These are phyloP conservation scores for Henricia sp. DNA, from an alignment of 53 echinoderm and acorn worm genomes.

Conservation along the genomic window DNA sequence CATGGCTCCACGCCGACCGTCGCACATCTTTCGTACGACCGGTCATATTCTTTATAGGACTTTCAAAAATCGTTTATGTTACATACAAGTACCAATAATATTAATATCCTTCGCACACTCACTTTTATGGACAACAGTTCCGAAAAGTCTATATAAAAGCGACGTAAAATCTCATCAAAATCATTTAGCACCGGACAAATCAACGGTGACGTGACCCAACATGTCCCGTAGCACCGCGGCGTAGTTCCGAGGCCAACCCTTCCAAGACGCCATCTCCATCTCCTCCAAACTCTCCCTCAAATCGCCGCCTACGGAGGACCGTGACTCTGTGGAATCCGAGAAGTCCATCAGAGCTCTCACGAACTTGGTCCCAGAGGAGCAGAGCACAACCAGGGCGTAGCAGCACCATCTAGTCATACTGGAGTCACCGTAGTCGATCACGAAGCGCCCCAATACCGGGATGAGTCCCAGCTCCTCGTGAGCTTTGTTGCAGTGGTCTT, in stretches of 20 bases:
- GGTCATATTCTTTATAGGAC: too few relatives aligned
- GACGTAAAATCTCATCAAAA: too few relatives aligned
- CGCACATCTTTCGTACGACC: too few relatives aligned
- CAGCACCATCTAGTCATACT: conserved; percentile 79
- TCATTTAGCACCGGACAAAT: too few relatives aligned
- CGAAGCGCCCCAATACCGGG: conserved; percentile 36
- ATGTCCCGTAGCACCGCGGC: conserved; percentile 74
- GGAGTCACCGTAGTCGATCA: conserved; percentile 40
- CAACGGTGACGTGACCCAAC: conserved; percentile 56
- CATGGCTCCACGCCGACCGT: too few relatives aligned
- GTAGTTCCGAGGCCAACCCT: conserved; percentile 90
- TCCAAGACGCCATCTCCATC: conserved; percentile 78
- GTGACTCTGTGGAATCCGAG: not conserved
- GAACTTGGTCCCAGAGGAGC: conserved; percentile 46
- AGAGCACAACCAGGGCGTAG: conserved; percentile 75
- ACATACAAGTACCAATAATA: too few relatives aligned
- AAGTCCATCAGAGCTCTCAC: conserved; percentile 58
- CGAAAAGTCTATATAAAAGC: too few relatives aligned
- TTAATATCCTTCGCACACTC: too few relatives aligned
- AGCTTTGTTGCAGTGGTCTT: conserved; percentile 63
- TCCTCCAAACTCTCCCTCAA: conserved; percentile 51
- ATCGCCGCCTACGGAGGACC: conserved; percentile 11
- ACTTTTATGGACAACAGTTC: too few relatives aligned
- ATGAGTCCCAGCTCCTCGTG: conserved; percentile 30
- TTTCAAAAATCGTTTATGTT: too few relatives aligned